Evolutionary conservation across 2,113 vertebrate genomes (phyloP), one percentile per base, ranked within the genome.

Genomic region (Polyodon spathula): DNA sequence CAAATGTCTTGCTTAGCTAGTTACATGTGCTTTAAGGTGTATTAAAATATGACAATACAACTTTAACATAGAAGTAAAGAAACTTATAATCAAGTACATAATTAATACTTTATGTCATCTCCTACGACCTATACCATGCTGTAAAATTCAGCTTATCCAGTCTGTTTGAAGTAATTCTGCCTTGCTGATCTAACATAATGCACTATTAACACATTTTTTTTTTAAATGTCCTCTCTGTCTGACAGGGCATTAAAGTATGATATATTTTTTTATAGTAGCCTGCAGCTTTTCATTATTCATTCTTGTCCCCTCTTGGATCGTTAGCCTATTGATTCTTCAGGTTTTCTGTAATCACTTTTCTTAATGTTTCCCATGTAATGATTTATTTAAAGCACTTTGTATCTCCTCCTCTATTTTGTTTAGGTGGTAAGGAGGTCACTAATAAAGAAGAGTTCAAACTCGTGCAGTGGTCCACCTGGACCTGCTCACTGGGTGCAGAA

Each of bases 391-490:
- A 11, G n/a, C n/a, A n/a, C n/a, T n/a, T n/a, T n/a, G n/a, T n/a
- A n/a, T n/a, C 51, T 43, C 37, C 40, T 38, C 16, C 5, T 76
- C 54, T 41, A 17, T 76, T 78, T 65, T 84, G 72, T 72, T 73
- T 78, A 99, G 96, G 89, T 84, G 96, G 94, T 71, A 99, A 97
- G 78, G 94, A 97, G 77, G 84, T 97, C 62, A 86, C 85, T 65
- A 97, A 87, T 74, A 92, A 92, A 71, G 96, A 99, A 69, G 96
- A 99, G 77, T 73, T 93, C 65, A 98, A 99, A 81, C 78, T 89
- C 59, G 68, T 93, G 56, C 93, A 94, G 60, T 99, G 96, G 96
- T 88, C 93, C 51, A 89, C 94, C 0, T 99, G 96, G 96, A 97
- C 96, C 0, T 99, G 94, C 78, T 86, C 96, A 68, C 84, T 93